A percentile compares a stretch with the other conserved stretches of the same genome.
Conservation (phyloP, 2,888 invertebrate genomes). For the Merodon equestris region DNA sequence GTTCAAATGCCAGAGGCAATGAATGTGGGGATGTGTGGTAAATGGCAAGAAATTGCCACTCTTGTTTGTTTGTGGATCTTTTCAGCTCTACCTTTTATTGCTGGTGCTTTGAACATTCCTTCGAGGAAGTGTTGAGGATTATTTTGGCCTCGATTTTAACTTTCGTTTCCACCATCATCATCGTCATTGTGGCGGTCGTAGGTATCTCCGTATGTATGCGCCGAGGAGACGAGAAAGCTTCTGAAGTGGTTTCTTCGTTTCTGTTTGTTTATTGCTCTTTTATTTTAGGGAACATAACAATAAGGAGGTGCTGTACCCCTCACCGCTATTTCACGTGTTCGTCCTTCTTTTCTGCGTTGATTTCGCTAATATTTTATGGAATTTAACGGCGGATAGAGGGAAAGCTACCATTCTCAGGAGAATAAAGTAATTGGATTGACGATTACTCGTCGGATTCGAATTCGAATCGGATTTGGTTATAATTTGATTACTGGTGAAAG, state of each 20-base stretch:
- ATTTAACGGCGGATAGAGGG: slow-evolving; percentile 7
- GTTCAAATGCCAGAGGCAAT: slow-evolving; percentile 6
- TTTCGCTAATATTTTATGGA: slow-evolving; percentile 15
- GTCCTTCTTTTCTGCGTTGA: slow-evolving; percentile 6
- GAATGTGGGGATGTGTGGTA: slow-evolving; percentile 18
- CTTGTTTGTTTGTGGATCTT: slow-evolving; percentile 31
- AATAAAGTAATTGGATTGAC: slow-evolving; percentile 25
- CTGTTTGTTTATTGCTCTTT: not conserved
- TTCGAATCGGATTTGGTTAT: slow-evolving; percentile 7
- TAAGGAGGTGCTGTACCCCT: slow-evolving; percentile 7
- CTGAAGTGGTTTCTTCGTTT: not conserved
- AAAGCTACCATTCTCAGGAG: slow-evolving; percentile 17
- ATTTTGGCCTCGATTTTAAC: slow-evolving; percentile 65
- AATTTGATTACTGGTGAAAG: slow-evolving; percentile 17
- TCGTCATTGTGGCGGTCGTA: not conserved
- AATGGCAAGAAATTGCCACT: slow-evolving; percentile 58
- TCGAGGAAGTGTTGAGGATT: slow-evolving; percentile 56
- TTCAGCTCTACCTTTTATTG: slow-evolving; percentile 50
- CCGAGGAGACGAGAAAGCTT: slow-evolving; percentile 2
- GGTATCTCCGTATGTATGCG: not conserved
- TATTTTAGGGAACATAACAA: slow-evolving; percentile 18
- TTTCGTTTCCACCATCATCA: not conserved
- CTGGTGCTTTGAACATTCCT: slow-evolving; percentile 23
- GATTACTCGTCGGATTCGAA: slow-evolving; percentile 9
- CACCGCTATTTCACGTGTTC: not conserved